phyloP scores from a whole-genome alignment of 2,888 invertebrate species.

The Argynnis bischoffii region DNA sequence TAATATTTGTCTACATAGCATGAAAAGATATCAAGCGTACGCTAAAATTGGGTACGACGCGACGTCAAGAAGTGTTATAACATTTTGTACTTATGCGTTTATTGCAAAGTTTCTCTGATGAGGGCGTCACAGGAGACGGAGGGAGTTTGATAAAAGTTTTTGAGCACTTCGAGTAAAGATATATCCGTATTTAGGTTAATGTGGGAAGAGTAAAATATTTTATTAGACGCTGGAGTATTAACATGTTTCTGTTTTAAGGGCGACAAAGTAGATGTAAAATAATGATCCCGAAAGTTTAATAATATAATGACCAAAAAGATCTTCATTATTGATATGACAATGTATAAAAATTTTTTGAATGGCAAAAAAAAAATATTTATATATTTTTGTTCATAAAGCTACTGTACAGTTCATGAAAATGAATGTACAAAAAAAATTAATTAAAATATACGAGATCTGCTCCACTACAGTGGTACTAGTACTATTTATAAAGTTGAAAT shows the following conservation, averaged over 20 bases:
- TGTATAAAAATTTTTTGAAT: too few relatives aligned
- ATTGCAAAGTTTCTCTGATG: conserved; percentile 46
- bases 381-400: too few relatives aligned
- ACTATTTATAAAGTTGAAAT: too few relatives aligned
- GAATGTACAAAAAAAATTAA: too few relatives aligned
- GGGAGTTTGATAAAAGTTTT: conserved; percentile 44
- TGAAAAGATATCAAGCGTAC: background rate
- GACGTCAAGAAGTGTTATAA: conserved; percentile 32
- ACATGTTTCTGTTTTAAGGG: conserved; percentile 3
- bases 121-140: conserved; percentile 40
- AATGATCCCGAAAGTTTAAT: background rate
- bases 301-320: too few relatives aligned
- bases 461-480: too few relatives aligned
- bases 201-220: conserved; percentile 34
- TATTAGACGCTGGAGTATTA: conserved; percentile 33
- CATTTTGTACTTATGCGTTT: conserved; percentile 41
- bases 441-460: too few relatives aligned
- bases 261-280: background rate
- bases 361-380: too few relatives aligned
- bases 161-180: conserved; percentile 39
- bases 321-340: too few relatives aligned
- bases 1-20: too few relatives aligned
- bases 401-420: too few relatives aligned
- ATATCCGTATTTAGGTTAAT: conserved; percentile 39
- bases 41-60: conserved; percentile 13